Conservation (phyloP, 2,797 vertebrate genomes). For the Aldrovandia affinis region DNA sequence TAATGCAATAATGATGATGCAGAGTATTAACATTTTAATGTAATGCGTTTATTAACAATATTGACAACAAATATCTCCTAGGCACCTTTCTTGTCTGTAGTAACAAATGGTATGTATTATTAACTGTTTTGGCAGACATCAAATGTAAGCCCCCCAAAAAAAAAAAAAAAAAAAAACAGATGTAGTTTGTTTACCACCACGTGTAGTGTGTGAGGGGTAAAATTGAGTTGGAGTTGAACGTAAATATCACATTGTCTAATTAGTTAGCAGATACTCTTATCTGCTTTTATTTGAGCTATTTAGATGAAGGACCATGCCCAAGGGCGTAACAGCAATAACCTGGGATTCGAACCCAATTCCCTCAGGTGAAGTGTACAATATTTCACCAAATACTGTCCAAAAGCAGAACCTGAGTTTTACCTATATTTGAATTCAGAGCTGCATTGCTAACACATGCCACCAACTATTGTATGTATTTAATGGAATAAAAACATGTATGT, state of each 20-base stretch:
- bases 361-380: not conserved
- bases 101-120: no score
- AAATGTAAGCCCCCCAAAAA: no score
- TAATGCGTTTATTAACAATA: not conserved
- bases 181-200: not conserved
- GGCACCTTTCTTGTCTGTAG: no score
- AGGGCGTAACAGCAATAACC: not conserved
- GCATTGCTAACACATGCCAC: not conserved
- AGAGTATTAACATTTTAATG: not conserved
- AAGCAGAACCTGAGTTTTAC: not conserved
- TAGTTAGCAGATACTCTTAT: conserved; percentile 63
- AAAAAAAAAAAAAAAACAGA: no score
- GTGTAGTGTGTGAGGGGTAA: not conserved
- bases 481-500: not conserved
- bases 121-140: no score
- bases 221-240: not conserved
- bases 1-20: not conserved
- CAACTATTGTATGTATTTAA: not conserved
- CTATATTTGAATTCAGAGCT: not conserved
- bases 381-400: not conserved
- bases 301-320: not conserved
- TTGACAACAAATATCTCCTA: no score
- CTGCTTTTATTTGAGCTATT: conserved; percentile 33
- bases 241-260: conserved; percentile 68
- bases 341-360: not conserved